Base-by-base conservation (phyloP, 2,888 invertebrate genomes). In the Scaptomyza parva region DNA sequence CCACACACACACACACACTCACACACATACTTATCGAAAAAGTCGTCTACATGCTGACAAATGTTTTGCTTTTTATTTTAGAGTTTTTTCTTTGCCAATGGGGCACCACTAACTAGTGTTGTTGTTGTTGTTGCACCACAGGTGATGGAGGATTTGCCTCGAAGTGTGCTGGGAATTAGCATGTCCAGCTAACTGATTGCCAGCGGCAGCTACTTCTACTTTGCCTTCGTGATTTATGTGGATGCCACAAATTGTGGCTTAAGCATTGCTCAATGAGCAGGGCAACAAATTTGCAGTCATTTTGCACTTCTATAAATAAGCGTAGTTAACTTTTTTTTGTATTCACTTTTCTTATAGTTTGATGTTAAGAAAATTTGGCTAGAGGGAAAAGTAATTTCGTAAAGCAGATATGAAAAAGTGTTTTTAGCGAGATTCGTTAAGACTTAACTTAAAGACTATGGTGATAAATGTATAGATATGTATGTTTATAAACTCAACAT, bases 111-210 rank as follows among this genome's bases (percentile, higher is more conserved):
- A 76, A 74, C 76, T 79, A 72, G 53, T 37, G 35, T 17, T 33
- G 12, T 7, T 30, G 33, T 33, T 35, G 35, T 30, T 39, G 24
- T 53, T 28, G 55, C 67, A 64, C 70, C 47, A 40, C 84, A 66
- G 64, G 71, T 78, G 85, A 67, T 72, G 82, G 58, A 48, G 64
- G 52, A 84, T 81, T 71, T 75, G 69, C 45, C 66, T 54, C 48
- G 47, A 82, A 82, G 88, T 86, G 83, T 86, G 88, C 76, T 66
- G 64, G 66, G 83, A 76, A 87, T 79, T 86, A 86, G 83, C 77
- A 60, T 76, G 83, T 76, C 61, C 72, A 60, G 54, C 59, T 28
- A 61, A 60, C 58, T 68, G 84, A 65, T 73, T 68, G 57, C 60
- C 43, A 30, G 37, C 51, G n/a, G n/a, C 45, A 37, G 51, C 39